Base-by-base conservation (phyloP, 2,888 invertebrate genomes). In the Keiferia lycopersicella region DNA sequence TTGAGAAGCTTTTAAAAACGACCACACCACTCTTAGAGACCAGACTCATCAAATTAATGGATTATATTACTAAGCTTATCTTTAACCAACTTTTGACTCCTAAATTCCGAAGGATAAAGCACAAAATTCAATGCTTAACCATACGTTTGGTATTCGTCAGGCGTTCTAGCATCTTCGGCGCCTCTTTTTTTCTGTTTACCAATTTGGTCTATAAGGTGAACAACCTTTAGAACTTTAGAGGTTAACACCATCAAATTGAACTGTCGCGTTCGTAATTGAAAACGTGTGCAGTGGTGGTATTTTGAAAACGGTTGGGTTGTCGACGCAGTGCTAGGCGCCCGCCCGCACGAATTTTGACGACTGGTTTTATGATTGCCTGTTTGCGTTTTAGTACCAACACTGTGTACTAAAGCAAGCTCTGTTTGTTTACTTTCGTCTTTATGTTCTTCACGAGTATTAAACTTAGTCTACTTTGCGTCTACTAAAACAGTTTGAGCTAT, bases 171-270 rank as follows among this genome's bases (percentile, higher is more conserved):
- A 65, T 68, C 69, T 69, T 65, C 65, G 64, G 59, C 64, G 63
- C 67, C 66, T 56, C 66, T 68, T 74, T 73, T 53, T 71, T 67
- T 65, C 69, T 72, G 71, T 74, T 74, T 71, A 76, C 74, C 71
- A 73, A 65, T 72, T 34, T 75, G 68, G 65, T 68, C 69, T 65
- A 67, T 66, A 75, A 80, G 85, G 80, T 85, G 80, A 85, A 85
- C 72, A 83, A 83, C 84, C 71, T 66, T 69, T 74, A 72, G 65
- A 74, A 80, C 77, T 72, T 77, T 71, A 72, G 74, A 75, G 77
- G 78, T 78, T n/a, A 76, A 83, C 70, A 69, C 77, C 67, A 69
- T 71, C 76, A 66, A 75, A 71, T 67, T 72, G 67, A 70, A 73
- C 75, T 68, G 78, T 71, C 69, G 68, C 71, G 68, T 72, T 67